Conservation (phyloP, 2,113 vertebrate species). For the Melanerpes formicivorus region DNA sequence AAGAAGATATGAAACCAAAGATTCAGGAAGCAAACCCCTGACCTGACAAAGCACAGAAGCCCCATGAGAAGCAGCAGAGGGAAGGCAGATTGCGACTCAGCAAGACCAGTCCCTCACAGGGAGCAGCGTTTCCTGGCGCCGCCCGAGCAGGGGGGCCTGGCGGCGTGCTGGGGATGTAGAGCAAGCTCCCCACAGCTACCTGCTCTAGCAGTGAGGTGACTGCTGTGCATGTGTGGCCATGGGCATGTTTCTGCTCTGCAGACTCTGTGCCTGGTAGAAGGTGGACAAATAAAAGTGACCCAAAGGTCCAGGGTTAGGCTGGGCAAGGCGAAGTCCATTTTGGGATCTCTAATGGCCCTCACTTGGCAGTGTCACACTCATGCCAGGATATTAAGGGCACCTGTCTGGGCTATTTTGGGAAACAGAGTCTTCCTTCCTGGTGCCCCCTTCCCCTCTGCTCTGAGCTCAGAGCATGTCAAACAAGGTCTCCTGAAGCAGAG, state of each 20-base stretch:
- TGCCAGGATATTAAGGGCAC: constrained; percentile 37
- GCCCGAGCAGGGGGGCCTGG: neutral
- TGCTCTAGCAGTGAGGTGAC: rapidly evolving
- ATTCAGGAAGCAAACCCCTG: neutral
- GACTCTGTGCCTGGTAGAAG: neutral
- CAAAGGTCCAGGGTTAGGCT: neutral
- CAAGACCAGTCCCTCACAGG: rapidly evolving
- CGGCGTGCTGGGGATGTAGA: rapidly evolving
- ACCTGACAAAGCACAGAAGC: neutral
- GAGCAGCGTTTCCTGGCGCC: neutral
- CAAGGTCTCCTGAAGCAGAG: constrained; percentile 1
- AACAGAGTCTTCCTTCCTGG: neutral
- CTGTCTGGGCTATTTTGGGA: constrained; percentile 46
- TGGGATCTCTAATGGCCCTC: neutral
- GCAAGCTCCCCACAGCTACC: rapidly evolving
- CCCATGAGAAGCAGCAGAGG: neutral
- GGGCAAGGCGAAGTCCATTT: neutral
- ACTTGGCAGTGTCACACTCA: rapidly evolving
- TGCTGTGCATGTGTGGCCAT: rapidly evolving
- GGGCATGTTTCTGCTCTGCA: neutral
- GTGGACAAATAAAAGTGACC: neutral
- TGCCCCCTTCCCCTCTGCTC: neutral
- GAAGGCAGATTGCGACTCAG: neutral
- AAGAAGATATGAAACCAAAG: constrained; percentile 1
- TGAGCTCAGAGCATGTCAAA: neutral